Evolutionary conservation across 2,888 invertebrate species (phyloP).

Genomic region (Apamea sordens): DNA sequence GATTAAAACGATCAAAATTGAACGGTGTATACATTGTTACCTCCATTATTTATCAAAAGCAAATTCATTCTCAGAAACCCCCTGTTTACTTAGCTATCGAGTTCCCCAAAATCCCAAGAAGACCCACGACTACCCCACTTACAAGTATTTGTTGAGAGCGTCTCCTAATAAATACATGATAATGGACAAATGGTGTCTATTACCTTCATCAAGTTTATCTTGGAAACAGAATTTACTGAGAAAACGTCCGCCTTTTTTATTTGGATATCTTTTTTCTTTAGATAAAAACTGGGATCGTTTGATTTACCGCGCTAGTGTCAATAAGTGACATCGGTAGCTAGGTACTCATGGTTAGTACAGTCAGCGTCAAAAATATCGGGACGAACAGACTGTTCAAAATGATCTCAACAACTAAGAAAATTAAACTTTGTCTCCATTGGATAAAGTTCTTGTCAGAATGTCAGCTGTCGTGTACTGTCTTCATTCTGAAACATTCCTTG

Average conservation of each 20-base stretch:
- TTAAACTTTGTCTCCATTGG: too few relatives aligned
- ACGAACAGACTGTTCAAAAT: too few relatives aligned
- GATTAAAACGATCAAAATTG: too few relatives aligned
- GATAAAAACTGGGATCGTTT: constrained; percentile 74
- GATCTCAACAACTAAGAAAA: too few relatives aligned
- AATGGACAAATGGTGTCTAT: constrained; percentile 81
- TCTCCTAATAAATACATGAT: constrained; percentile 80
- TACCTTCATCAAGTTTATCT: constrained; percentile 77
- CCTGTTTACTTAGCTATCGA: constrained; percentile 31
- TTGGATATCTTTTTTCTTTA: constrained; percentile 74
- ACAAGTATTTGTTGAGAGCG: constrained; percentile 42
- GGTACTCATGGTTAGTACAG: constrained; percentile 40
- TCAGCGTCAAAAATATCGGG: too few relatives aligned
- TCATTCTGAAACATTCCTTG: too few relatives aligned
- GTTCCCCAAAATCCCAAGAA: constrained; percentile 22
- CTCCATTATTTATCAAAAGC: constrained; percentile 6
- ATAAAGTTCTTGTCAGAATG: too few relatives aligned
- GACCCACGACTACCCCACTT: constrained; percentile 1
- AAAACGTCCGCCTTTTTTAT: constrained; percentile 72
- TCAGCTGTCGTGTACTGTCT: too few relatives aligned
- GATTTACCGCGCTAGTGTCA: constrained; percentile 74
- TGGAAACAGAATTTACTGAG: constrained; percentile 73
- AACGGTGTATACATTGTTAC: neutral
- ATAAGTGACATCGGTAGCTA: constrained; percentile 66
- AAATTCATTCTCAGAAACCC: neutral